Conservation (phyloP, 2,888 invertebrate genomes). For the Papilio protenor region DNA sequence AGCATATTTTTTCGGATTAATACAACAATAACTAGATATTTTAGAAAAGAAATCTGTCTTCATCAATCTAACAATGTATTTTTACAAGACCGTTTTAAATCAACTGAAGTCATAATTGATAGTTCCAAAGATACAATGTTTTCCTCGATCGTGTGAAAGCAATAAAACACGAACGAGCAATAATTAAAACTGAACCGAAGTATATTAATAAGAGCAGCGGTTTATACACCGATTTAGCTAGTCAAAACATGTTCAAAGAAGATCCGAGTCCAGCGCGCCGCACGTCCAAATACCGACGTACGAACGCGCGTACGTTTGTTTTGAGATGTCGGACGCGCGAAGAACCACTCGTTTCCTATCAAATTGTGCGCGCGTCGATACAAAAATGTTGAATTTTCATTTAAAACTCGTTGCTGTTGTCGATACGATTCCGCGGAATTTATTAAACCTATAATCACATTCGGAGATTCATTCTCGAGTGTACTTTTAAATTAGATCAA, state of each 20-base stretch:
- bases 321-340: conserved; percentile 75
- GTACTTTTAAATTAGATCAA: conserved; percentile 17
- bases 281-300: conserved; percentile 67
- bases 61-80: conserved; percentile 1
- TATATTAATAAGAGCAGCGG: conserved; percentile 56
- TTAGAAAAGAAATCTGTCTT: not conserved
- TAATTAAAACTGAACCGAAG: conserved; percentile 48
- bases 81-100: conserved; percentile 1
- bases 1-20: not conserved
- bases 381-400: conserved; percentile 39
- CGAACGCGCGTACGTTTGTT: conserved; percentile 70
- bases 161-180: conserved; percentile 35
- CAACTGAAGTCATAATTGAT: conserved; percentile 18
- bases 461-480: not conserved
- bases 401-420: conserved; percentile 29
- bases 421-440: conserved; percentile 23
- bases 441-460: not conserved
- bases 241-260: conserved; percentile 79
- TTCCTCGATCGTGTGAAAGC: conserved; percentile 29
- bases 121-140: conserved; percentile 15
- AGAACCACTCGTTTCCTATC: conserved; percentile 72
- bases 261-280: conserved; percentile 63
- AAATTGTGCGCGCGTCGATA: conserved; percentile 50
- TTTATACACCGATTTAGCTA: conserved; percentile 69
- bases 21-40: not conserved